Evolutionary conservation across 2,113 vertebrate genomes (phyloP), one percentile per base, ranked within the genome.

Genomic region (Dolichallabes microphthalmus): DNA sequence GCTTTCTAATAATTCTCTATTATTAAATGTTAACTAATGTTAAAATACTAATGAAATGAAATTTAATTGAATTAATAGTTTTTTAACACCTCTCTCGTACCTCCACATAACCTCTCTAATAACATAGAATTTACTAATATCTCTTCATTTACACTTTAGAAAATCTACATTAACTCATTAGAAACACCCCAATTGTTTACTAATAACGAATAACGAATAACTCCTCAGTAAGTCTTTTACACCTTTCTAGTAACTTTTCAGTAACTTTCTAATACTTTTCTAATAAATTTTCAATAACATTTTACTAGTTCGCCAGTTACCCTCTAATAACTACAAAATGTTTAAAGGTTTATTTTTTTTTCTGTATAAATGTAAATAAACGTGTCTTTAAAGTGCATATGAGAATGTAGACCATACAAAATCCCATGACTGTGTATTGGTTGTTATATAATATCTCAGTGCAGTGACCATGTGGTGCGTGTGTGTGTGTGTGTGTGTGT

Each of bases 401-500:
- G 39, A 39, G 20, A 61, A 22, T n/a, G 25, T n/a, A 22, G 11
- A 63, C 22, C 60, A n/a, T 63, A n/a, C 25, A 63, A 22, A 39
- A 27, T 64, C n/a, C 11, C 25, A 64, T 25, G 22, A 25, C 60
- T 61, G 60, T 14, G 22, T 61, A 25, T 2, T 61, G 60, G 60
- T 27, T 66, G n/a, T 66, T 66, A 66, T 66, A 66, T 66, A 27
- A 14, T n/a, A 66, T 66, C 64, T 30, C 0, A 17, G 30, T 32
- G 27, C 64, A 66, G 15, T 11, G 52, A 11, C 2, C 11, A 14
- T 55, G 53, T 55, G 53, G 53, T 55, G 61, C 68, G 57, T 80
- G 15, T 84, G 22, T 82, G 68, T 76, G 73, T 58, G n/a, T 80
- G 57, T 5, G 17, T 22, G 63, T 84, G 66, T 80, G 76, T 86